A percentile compares a stretch with the other conserved stretches of the same genome.
phyloP scores from a whole-genome alignment of 2,888 invertebrate genomes.

The Noctua comes region DNA sequence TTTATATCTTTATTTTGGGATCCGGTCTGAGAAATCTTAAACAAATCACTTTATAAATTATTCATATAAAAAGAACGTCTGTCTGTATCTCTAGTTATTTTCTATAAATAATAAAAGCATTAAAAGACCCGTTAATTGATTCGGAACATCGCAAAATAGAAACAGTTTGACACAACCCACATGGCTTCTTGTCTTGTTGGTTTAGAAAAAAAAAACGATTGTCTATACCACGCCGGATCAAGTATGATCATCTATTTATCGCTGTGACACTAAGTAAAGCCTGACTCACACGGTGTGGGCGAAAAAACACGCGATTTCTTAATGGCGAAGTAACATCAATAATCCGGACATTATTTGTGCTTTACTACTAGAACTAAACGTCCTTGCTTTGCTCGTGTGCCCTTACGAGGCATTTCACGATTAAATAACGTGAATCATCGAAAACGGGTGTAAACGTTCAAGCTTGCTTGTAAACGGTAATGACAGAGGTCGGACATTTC shows the following conservation, averaged over 20 bases:
- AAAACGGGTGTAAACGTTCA: constrained; percentile 34
- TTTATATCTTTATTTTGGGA: constrained; percentile 36
- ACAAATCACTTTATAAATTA: constrained; percentile 33
- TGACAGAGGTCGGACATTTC: constrained; percentile 1
- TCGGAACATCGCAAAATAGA: constrained; percentile 31
- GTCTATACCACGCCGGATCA: constrained; percentile 57
- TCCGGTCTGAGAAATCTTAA: constrained; percentile 15
- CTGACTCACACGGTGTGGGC: constrained; percentile 67
- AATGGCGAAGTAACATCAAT: constrained; percentile 60
- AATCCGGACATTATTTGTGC: constrained; percentile 49
- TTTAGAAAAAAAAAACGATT: constrained; percentile 54
- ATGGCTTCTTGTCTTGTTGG: constrained; percentile 32
- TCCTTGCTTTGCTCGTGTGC: constrained; percentile 55
- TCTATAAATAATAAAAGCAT: constrained; percentile 21
- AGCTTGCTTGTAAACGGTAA: constrained; percentile 18
- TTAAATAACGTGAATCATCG: constrained; percentile 61
- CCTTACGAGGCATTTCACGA: constrained; percentile 56
- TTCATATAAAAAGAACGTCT: constrained; percentile 9
- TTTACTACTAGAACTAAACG: constrained; percentile 51
- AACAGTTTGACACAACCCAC: constrained; percentile 58
- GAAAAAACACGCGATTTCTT: constrained; percentile 61
- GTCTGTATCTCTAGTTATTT: constrained; percentile 13
- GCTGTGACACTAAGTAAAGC: constrained; percentile 62
- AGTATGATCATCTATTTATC: constrained; percentile 65
- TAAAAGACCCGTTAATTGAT: constrained; percentile 55